Percentiles rank a stretch among this genome's conserved stretches.
Evolutionary conservation across 2,797 vertebrate genomes (phyloP).

Genomic region (Trichosurus vulpecula): DNA sequence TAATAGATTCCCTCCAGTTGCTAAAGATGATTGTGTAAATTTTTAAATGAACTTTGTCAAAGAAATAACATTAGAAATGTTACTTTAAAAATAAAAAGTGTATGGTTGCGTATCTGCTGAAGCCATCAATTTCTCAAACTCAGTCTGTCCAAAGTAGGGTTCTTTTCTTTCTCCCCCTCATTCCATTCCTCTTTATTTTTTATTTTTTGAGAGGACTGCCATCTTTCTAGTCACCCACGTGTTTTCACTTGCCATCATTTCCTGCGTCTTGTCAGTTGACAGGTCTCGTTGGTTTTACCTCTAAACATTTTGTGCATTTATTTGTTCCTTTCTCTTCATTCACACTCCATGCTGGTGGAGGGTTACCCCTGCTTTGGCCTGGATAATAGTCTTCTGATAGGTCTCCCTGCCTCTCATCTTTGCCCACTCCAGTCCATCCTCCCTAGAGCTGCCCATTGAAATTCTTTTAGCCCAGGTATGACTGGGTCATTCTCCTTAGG

Average conservation of each 20-base stretch:
- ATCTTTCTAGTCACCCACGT: neutral
- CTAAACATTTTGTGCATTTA: neutral
- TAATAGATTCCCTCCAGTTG: slow-evolving; percentile 54
- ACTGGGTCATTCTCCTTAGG: neutral
- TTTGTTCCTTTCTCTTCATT: neutral
- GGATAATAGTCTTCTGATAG: neutral
- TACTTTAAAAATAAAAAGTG: neutral
- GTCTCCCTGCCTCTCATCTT: neutral
- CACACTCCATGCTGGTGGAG: neutral
- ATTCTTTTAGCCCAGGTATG: neutral
- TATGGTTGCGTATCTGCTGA: neutral
- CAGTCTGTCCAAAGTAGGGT: neutral
- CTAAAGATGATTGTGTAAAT: slow-evolving; percentile 14
- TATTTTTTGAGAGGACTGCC: neutral
- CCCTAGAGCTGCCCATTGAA: neutral
- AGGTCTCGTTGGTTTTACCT: neutral
- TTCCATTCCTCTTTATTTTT: neutral
- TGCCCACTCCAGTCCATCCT: neutral
- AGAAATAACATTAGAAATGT: neutral
- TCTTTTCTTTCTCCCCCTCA: neutral
- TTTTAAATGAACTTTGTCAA: slow-evolving; percentile 20
- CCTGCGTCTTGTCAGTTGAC: neutral
- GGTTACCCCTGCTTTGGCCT: neutral
- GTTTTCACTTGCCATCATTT: neutral
- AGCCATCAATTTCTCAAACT: neutral